Base-by-base conservation (phyloP, 2,888 invertebrate species). In the Plebejus anna region DNA sequence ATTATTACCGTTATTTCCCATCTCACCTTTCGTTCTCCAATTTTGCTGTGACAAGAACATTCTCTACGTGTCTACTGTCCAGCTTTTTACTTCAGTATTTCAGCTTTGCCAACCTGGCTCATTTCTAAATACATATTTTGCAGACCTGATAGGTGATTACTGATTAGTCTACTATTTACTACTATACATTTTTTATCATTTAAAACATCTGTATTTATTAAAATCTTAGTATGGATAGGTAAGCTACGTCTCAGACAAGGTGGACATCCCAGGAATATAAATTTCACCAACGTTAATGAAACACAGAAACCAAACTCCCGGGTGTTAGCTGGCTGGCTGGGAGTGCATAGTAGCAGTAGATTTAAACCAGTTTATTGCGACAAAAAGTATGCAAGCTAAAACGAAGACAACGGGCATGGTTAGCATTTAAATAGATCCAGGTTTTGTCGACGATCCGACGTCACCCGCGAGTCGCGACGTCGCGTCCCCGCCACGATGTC, bases 301-400 rank as follows among this genome's bases (percentile, higher is more conserved):
- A 28, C 4, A 36, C 36, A 32, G 28, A 55, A 73, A 47, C 28
- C 28, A 72, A 55, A 55, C 6, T 73, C 5, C 28, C 5, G 47
- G 28, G 55, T 16, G 28, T 73, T 32, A 51, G 51, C 51, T 36
- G 55, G 47, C 6, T 73, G 7, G 73, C 73, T 32, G 75, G 57
- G 77, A 55, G 55, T 59, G 59, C 51, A 66, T 66, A 75, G 51
- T 71, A 72, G 51, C 72, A 75, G 42, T 75, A 76, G 78, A 75
- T 42, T 71, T 75, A 78, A 78, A 78, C 78, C 78, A 75, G 76
- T 78, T 76, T 61, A 51, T 32, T 73, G 28, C 73, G 75, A 78
- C 75, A 76, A 77, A 78, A 77, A 75, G 71, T 75, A 22, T 76
- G 71, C 76, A 75, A 73, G 76, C 78, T 75, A 77, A 78, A 77